Base-by-base conservation (phyloP, 1,140 invertebrate genomes). In the Popillia japonica region DNA sequence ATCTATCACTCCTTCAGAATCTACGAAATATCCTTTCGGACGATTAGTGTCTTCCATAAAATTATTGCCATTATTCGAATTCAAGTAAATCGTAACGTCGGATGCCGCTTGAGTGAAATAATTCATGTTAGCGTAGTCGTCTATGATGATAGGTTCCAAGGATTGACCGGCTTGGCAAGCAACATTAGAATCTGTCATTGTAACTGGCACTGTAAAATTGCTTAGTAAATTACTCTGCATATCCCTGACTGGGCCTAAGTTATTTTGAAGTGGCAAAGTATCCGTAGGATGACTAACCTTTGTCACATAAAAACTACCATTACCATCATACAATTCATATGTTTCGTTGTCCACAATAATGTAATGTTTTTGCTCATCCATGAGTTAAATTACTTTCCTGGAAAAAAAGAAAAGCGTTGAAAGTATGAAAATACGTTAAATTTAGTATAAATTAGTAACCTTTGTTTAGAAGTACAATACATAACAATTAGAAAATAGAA, bases 101-200 rank as follows among this genome's bases (percentile, higher is more conserved):
- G 75, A 23, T n/a, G 41, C 44, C 11, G 75, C 75, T 11, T 76
- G 75, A 9, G 75, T 76, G n/a, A 76, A 76, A 14, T 48, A 76
- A 34, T 76, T 76, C 75, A 76, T 76, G 17, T 76, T 44, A 11
- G 9, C 14, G n/a, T 76, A 76, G 11, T 76, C 75, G 75, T 76
- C 44, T 76, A 76, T 76, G 8, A 76, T 48, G 22, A 76, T 76
- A 0, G 75, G 75, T 34, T 76, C 75, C 23, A 76, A 42, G 9
- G 41, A 11, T 23, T 55, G 75, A 6, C 40, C 41, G 9, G 42
- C 8, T 41, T 40, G 41, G n/a, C 6, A 41, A 0, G 8, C 22
- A 2, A 74, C 34, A n/a, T 74, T 74, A 20, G 41, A 74, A 17
- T 74, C n/a, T 8, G 34, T 74, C n/a, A 40, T 44, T 17, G 34